Conservation (phyloP, 2,888 invertebrate genomes). For the Sminthurides aquaticus region DNA sequence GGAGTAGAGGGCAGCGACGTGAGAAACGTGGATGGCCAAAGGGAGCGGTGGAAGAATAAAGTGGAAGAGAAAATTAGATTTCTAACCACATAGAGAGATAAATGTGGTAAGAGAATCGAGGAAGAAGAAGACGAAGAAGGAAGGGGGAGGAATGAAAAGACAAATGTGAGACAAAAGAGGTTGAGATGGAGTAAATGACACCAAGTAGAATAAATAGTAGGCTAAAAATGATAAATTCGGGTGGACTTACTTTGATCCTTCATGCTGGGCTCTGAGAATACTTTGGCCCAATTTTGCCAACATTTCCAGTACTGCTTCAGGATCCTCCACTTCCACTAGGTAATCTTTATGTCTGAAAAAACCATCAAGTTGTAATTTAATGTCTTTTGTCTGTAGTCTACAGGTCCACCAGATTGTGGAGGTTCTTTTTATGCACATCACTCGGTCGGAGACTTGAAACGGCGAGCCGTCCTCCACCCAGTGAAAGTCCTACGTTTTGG, state of each 20-base stretch:
- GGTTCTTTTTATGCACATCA: too few species aligned
- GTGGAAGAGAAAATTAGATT: background rate
- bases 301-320: slow-evolving; percentile 69
- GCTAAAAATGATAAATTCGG: slow-evolving; percentile 2
- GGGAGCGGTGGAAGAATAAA: background rate
- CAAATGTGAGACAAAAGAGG: background rate
- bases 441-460: too few species aligned
- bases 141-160: background rate
- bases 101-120: background rate
- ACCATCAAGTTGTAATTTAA: too few species aligned
- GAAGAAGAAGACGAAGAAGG: background rate
- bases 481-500: too few species aligned
- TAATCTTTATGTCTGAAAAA: slow-evolving; percentile 43
- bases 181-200: background rate
- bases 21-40: too few species aligned
- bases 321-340: slow-evolving; percentile 54
- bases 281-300: slow-evolving; percentile 67
- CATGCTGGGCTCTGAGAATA: slow-evolving; percentile 60
- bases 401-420: too few species aligned
- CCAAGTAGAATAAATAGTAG: background rate
- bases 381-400: too few species aligned
- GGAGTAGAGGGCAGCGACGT: too few species aligned
- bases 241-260: slow-evolving; percentile 42
- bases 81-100: background rate
- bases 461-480: too few species aligned